Evolutionary conservation across 2,797 vertebrate genomes (phyloP), one percentile per base, ranked within the genome.

Genomic region (Muscicapa comitata): DNA sequence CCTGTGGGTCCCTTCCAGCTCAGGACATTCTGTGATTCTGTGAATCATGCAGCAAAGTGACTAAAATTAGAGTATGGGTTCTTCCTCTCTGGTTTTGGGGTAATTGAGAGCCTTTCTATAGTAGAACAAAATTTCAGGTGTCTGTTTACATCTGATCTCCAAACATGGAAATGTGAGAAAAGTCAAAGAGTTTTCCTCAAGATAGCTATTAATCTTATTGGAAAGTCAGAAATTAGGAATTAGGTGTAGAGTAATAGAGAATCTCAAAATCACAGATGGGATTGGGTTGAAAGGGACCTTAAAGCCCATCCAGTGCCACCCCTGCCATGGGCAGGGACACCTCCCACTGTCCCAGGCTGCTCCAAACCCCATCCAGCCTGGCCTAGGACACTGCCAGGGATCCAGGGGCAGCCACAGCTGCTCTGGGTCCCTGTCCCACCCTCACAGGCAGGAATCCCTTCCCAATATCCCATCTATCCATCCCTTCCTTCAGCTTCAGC

Each of bases 401-500:
- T 42, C 21, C 81, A 74, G 78, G n/a, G n/a, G 20, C 71, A 76
- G n/a, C 57, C 63, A 4, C 71, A 63, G 37, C 78, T 57, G 0
- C 63, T 82, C 63, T 75, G 62, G 18, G 16, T 31, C 13, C 35
- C 54, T 55, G 54, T 11, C 33, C 75, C 75, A 73, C 40, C 31
- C 17, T 70, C 5, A 0, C 8, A 51, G n/a, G 37, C 23, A 68
- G 0, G 0, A 20, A 43, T 70, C 0, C 29, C 25, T 57, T 7
- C 50, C 50, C 47, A 35, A 0, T 7, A 35, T 47, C 40, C 38
- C 2, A 31, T 35, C 21, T 31, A 0, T 47, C 13, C 15, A 7
- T 62, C 23, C 21, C 14, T 26, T 63, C 42, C 50, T n/a, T 70
- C 71, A 62, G 5, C 55, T 21, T 47, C 35, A 37, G 21, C 18